phyloP scores from a whole-genome alignment of 2,113 vertebrate genomes.

The Chrysochloris asiatica region DNA sequence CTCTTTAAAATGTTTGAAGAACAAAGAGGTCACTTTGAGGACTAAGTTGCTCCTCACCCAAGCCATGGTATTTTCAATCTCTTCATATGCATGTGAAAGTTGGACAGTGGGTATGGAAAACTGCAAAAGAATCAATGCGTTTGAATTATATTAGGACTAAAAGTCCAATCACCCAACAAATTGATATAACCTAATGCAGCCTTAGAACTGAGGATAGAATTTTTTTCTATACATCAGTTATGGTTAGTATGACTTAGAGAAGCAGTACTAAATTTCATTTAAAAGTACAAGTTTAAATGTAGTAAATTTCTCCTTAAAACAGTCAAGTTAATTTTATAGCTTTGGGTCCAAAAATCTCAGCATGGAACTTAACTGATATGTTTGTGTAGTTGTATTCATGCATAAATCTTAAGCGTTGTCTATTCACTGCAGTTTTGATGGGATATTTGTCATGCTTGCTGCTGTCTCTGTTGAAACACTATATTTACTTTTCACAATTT shows the following conservation, averaged over 20 bases:
- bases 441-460: constrained; percentile 38
- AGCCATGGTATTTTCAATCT: too few species aligned
- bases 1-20: too few species aligned
- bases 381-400: neutral
- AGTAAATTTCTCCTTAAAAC: constrained; percentile 12
- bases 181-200: neutral
- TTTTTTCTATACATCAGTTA: constrained; percentile 11
- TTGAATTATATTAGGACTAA: neutral
- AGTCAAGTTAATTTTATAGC: neutral
- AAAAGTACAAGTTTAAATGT: constrained; percentile 22
- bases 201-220: constrained; percentile 13
- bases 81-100: too few species aligned
- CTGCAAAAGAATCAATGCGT: too few species aligned
- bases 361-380: neutral
- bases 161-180: neutral
- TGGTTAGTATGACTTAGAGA: neutral
- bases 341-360: neutral
- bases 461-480: constrained; percentile 7
- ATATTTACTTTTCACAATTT: constrained; percentile 17
- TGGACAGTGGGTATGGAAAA: too few species aligned
- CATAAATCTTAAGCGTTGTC: neutral
- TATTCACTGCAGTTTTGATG: neutral
- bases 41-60: too few species aligned
- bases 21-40: too few species aligned
- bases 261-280: neutral